Evolutionary conservation across 2,113 vertebrate genomes (phyloP), one percentile per base, ranked within the genome.

Genomic region (Odocoileus hemionus): DNA sequence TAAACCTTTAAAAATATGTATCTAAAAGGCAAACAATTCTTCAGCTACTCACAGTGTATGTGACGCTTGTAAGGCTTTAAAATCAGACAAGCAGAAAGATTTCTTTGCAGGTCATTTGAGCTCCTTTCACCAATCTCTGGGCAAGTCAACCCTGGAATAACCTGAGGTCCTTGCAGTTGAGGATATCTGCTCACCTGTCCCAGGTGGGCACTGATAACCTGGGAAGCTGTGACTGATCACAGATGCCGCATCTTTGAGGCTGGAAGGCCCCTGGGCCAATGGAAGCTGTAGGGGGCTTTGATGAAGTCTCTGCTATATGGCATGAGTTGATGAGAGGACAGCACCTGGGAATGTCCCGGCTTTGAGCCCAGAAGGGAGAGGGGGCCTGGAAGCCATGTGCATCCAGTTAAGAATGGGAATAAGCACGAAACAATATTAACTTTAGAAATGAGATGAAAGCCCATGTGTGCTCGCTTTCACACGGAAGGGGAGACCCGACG

Each of bases 371-470:
- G 87, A 47, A 76, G 25, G 61, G 28, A 86, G 79, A 79, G 64
- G 84, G 45, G 1, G 64, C 30, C 90, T 95, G 89, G n/a, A 64
- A 95, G 89, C 92, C 92, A 96, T 50, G 90, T 86, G 95, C 39
- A 43, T 64, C 21, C 47, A 60, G 94, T 94, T 85, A 94, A 93
- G 93, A 92, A 92, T 3, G 93, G 83, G 91, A 83, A 76, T 78
- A 86, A 84, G 91, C 84, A 95, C 97, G 87, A 95, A 95, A 96
- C 95, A 96, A 93, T 97, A 96, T 98, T 98, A 96, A 96, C 97
- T 97, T 96, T 96, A 95, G 97, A 97, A 95, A 96, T 14, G 89
- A 96, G 97, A 97, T 97, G 97, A 98, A 98, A 98, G 98, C 96
- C 96, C 96, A 50, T 21, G 93, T 91, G 86, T 87, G 95, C 86